phyloP scores from a whole-genome alignment of 1,140 invertebrate species.

The Lysiphlebus fabarum region DNA sequence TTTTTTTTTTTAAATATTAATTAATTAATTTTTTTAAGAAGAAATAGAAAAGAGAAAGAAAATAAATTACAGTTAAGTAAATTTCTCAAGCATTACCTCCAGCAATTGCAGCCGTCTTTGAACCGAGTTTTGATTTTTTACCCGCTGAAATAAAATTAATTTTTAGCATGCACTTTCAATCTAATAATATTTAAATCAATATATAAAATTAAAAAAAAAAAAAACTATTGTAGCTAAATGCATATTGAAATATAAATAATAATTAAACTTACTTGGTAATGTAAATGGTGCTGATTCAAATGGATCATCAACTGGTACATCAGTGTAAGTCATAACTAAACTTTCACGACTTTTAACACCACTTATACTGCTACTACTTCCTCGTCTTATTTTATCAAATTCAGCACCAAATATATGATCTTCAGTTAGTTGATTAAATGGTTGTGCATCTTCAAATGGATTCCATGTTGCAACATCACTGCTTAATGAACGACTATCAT shows the following conservation, averaged over 20 bases:
- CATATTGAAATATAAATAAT: not conserved
- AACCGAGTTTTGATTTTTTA: slow-evolving; percentile 57
- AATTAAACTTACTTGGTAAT: slow-evolving; percentile 59
- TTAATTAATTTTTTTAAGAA: slow-evolving; percentile 16
- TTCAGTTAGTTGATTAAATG: slow-evolving; percentile 75
- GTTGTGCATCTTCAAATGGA: slow-evolving; percentile 72
- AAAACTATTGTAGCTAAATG: not conserved
- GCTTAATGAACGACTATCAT: slow-evolving; percentile 60
- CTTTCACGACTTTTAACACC: slow-evolving; percentile 75
- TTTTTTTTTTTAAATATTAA: slow-evolving; percentile 11
- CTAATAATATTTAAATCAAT: slow-evolving; percentile 15
- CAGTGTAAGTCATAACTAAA: slow-evolving; percentile 70
- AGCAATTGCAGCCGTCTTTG: slow-evolving; percentile 58
- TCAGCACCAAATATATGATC: slow-evolving; percentile 84
- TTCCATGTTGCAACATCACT: slow-evolving; percentile 73
- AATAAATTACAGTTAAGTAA: slow-evolving; percentile 38
- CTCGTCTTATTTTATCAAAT: slow-evolving; percentile 79
- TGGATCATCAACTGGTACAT: slow-evolving; percentile 65
- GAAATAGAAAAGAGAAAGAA: slow-evolving; percentile 27
- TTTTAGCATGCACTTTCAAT: slow-evolving; percentile 17
- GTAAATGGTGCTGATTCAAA: slow-evolving; percentile 80
- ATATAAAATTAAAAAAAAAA: too few species aligned
- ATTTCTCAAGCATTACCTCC: slow-evolving; percentile 64
- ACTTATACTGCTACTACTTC: slow-evolving; percentile 78
- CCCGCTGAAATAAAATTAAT: slow-evolving; percentile 44